phyloP scores from a whole-genome alignment of 2,113 vertebrate genomes.

The Tympanuchus pallidicinctus region DNA sequence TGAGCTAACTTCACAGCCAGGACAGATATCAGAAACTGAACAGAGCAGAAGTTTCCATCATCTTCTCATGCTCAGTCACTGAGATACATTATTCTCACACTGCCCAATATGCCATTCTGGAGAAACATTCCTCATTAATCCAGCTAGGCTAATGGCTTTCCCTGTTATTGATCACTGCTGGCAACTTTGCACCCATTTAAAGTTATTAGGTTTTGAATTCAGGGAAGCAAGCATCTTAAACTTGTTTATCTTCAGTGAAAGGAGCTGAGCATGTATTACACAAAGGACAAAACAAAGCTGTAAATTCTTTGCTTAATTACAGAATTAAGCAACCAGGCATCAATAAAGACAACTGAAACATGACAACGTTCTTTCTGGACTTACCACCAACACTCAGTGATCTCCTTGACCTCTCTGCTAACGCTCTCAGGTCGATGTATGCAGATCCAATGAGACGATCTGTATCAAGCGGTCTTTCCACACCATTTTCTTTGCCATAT shows the following conservation, averaged over 20 bases:
- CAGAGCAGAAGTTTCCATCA: background rate
- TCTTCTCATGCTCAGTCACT: too few relatives aligned
- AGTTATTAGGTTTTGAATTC: background rate
- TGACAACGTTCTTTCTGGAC: background rate
- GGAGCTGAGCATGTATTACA: accelerated
- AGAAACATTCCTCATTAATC: background rate
- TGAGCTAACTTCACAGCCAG: accelerated
- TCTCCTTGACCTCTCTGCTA: conserved; percentile 74
- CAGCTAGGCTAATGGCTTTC: background rate
- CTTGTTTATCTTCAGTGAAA: background rate
- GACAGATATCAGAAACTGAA: background rate
- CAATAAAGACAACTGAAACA: background rate
- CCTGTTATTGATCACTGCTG: background rate
- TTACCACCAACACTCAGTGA: conserved; percentile 87
- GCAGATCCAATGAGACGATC: conserved; percentile 93
- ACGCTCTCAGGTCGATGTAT: conserved; percentile 84
- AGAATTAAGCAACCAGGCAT: background rate
- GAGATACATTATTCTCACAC: background rate
- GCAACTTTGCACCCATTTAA: background rate
- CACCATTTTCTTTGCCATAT: conserved; percentile 79
- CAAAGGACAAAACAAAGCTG: background rate
- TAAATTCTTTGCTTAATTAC: background rate
- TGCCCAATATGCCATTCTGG: background rate
- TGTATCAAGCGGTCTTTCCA: conserved; percentile 84
- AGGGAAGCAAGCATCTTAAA: background rate